phyloP scores from a whole-genome alignment of 2,113 vertebrate genomes.

The Nothobranchius furzeri region DNA sequence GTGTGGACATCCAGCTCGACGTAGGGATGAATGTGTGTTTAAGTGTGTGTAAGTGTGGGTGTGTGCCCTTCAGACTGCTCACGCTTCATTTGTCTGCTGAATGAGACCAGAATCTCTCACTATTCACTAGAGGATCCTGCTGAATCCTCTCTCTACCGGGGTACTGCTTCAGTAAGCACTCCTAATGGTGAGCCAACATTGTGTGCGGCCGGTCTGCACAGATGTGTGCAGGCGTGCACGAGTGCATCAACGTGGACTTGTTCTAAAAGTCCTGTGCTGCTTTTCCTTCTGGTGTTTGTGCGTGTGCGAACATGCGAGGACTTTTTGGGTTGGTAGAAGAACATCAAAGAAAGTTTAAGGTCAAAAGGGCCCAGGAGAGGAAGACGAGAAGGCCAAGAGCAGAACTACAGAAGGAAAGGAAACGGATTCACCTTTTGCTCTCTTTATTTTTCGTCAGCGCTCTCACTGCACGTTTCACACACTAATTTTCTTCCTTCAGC shows the following conservation, averaged over 20 bases:
- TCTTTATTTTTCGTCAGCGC: slow-evolving; percentile 23
- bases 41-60: slow-evolving; percentile 35
- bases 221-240: slow-evolving; percentile 5
- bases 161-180: slow-evolving; percentile 67
- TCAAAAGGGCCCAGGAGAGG: slow-evolving; percentile 49
- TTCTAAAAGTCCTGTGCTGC: slow-evolving; percentile 24
- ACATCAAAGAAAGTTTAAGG: slow-evolving; percentile 55
- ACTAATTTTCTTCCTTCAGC: slow-evolving; percentile 30
- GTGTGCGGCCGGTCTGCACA: slow-evolving; percentile 34
- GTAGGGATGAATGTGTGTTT: slow-evolving; percentile 28
- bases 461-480: slow-evolving; percentile 15
- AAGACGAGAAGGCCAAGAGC: slow-evolving; percentile 18
- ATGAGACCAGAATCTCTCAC: slow-evolving; percentile 73
- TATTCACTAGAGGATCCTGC: slow-evolving; percentile 64
- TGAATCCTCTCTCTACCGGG: slow-evolving; percentile 55
- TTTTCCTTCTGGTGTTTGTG: slow-evolving; percentile 2
- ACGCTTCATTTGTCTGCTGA: slow-evolving; percentile 73
- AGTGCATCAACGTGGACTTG: slow-evolving; percentile 34
- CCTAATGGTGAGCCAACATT: slow-evolving; percentile 57
- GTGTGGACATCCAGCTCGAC: slow-evolving; percentile 1
- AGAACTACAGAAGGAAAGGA: slow-evolving; percentile 24
- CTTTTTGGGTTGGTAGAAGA: slow-evolving; percentile 27
- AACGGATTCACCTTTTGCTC: slow-evolving; percentile 43
- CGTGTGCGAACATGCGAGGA: slow-evolving; percentile 5
- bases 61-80: slow-evolving; percentile 63